These are phyloP conservation scores for Nemoura dubitans DNA, from an alignment of 2,888 invertebrate species.

Conservation along the genomic window DNA sequence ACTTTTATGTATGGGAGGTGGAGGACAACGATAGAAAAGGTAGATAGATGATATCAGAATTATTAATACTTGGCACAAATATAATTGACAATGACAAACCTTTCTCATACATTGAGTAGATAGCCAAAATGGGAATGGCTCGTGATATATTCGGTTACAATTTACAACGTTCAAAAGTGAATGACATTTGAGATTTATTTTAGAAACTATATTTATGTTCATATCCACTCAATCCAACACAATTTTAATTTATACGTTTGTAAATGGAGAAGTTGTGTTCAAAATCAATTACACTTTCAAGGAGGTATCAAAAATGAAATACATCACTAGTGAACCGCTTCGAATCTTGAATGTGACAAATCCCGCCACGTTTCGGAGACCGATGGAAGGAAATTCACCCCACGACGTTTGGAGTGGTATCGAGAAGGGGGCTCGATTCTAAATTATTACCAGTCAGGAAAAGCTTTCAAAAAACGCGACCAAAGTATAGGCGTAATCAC, in stretches of 20 bases:
- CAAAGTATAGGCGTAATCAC: neutral
- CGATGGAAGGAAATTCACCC: neutral
- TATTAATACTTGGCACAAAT: conserved; percentile 12
- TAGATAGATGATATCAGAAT: neutral
- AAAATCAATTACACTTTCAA: conserved; percentile 39
- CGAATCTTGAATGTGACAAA: conserved; percentile 10
- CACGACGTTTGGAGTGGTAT: neutral
- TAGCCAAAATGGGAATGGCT: neutral
- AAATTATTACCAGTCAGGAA: conserved; percentile 19
- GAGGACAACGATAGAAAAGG: neutral
- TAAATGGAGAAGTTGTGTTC: conserved; percentile 39
- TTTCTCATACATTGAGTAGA: neutral
- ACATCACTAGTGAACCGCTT: conserved; percentile 32
- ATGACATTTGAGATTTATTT: neutral
- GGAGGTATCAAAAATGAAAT: conserved; percentile 25
- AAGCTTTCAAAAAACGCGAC: conserved; percentile 7
- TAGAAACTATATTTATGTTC: neutral
- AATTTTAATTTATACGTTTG: conserved; percentile 36
- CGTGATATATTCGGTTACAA: neutral
- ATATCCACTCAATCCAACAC: conserved; percentile 21
- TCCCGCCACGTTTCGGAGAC: neutral
- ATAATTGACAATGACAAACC: conserved; percentile 12
- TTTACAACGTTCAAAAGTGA: neutral
- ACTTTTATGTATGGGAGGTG: neutral
- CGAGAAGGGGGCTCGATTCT: conserved; percentile 16